Percentiles rank a stretch among this genome's conserved stretches.
Conservation (phyloP, 1,140 invertebrate species). For the Archegozetes longisetosus region DNA sequence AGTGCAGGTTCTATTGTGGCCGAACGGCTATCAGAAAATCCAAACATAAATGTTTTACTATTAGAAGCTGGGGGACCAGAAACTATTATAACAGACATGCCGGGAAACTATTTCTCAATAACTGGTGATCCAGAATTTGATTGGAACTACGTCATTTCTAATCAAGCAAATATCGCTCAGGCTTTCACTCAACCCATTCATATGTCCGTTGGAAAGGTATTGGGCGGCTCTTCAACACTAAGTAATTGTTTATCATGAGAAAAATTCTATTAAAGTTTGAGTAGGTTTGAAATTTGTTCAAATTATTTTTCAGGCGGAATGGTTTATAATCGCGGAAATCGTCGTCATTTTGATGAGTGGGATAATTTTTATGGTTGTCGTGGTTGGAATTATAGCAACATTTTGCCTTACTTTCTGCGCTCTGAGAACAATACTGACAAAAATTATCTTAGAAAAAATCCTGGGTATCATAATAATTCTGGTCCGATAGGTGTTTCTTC, state of each 20-base stretch:
- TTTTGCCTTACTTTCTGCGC: slow-evolving; percentile 45
- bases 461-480: neutral
- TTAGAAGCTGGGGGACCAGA: slow-evolving; percentile 47
- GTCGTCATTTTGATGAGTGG: slow-evolving; percentile 77
- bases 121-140: slow-evolving; percentile 21
- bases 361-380: slow-evolving; percentile 35
- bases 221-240: slow-evolving; percentile 65
- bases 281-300: neutral
- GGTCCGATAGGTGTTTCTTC: neutral
- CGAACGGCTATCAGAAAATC: slow-evolving; percentile 29
- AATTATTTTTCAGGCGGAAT: slow-evolving; percentile 45
- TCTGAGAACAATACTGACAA: slow-evolving; percentile 32
- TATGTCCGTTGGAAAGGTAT: slow-evolving; percentile 21
- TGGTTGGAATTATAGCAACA: slow-evolving; percentile 55
- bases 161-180: slow-evolving; percentile 6
- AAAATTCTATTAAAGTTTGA: neutral
- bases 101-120: slow-evolving; percentile 25
- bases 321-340: slow-evolving; percentile 72
- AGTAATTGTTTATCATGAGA: slow-evolving; percentile 41
- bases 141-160: slow-evolving; percentile 25
- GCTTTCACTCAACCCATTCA: neutral
- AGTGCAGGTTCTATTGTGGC: slow-evolving; percentile 17
- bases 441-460: slow-evolving; percentile 47
- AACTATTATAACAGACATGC: slow-evolving; percentile 14
- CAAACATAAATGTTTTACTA: slow-evolving; percentile 43